A percentile compares a stretch with the other conserved stretches of the same genome.
Conservation (phyloP, 53 echinoderm and acorn worm species). For the Mesocentrotus franciscanus region DNA sequence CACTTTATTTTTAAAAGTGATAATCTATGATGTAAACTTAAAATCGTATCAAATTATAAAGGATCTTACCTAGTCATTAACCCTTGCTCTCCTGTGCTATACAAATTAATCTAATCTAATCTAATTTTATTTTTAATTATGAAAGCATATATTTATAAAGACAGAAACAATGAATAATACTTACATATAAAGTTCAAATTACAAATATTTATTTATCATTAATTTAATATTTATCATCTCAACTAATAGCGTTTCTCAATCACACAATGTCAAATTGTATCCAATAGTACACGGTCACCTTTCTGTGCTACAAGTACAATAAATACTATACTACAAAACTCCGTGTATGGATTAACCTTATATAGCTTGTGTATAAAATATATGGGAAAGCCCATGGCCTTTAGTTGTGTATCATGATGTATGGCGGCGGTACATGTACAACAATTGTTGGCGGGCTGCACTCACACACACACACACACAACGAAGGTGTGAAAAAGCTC, state of each 20-base stretch:
- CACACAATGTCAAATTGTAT: background rate
- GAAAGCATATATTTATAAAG: background rate
- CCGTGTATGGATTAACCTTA: background rate
- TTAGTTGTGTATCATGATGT: background rate
- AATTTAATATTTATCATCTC: background rate
- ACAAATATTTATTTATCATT: background rate
- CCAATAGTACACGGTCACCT: background rate
- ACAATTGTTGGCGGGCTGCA: background rate
- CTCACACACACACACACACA: constrained; percentile 7
- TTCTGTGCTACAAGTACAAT: background rate
- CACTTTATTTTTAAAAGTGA: no score
- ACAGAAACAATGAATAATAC: background rate
- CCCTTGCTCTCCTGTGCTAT: no score
- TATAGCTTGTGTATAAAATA: background rate
- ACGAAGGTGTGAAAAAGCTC: background rate
- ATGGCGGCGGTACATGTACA: background rate
- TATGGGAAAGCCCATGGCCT: background rate
- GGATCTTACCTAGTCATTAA: no score
- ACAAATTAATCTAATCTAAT: background rate
- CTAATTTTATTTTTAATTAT: no score
- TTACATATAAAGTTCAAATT: background rate
- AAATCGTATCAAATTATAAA: no score
- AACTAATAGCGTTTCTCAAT: background rate
- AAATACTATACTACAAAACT: background rate
- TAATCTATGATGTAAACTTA: no score